These are phyloP conservation scores for Chauna torquata DNA, from an alignment of 2,113 vertebrate genomes.

Conservation along the genomic window DNA sequence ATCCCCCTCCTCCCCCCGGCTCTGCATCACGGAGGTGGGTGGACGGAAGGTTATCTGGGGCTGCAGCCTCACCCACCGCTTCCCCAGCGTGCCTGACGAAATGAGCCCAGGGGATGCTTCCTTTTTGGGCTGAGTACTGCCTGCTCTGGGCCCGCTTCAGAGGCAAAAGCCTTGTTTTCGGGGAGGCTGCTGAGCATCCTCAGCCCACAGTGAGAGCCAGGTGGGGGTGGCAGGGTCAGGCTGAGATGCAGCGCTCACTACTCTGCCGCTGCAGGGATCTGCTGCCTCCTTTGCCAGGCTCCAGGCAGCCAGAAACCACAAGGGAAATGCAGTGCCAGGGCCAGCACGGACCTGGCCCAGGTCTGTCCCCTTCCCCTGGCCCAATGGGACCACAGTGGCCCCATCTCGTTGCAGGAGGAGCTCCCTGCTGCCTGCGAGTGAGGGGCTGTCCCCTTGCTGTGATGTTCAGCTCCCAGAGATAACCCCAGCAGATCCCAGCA, in stretches of 20 bases:
- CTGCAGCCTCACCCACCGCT: conserved; percentile 56
- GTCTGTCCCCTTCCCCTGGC: not conserved
- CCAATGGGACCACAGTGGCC: not conserved
- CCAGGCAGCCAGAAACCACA: not conserved
- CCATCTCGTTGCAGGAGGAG: not conserved
- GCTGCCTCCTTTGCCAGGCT: not conserved
- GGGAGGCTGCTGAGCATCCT: not conserved
- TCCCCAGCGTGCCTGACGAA: conserved; percentile 33
- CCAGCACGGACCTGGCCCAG: not conserved
- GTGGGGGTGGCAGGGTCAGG: not conserved
- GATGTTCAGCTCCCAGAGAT: not conserved
- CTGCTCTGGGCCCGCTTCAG: not conserved
- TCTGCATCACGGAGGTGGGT: conserved; percentile 61
- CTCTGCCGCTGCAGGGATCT: too few species aligned
- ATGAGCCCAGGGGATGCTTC: conserved; percentile 20
- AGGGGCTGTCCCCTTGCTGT: not conserved
- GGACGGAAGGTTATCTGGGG: conserved; percentile 66
- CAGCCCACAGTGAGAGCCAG: not conserved
- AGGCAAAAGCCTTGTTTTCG: not conserved
- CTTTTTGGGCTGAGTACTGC: not conserved
- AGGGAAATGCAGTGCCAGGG: not conserved
- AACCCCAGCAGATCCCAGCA: not conserved
- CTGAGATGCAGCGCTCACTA: not conserved
- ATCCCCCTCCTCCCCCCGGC: conserved; percentile 57
- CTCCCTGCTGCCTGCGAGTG: not conserved